Base-by-base conservation (phyloP, 2,113 vertebrate genomes). In the Entomyzon cyanotis region DNA sequence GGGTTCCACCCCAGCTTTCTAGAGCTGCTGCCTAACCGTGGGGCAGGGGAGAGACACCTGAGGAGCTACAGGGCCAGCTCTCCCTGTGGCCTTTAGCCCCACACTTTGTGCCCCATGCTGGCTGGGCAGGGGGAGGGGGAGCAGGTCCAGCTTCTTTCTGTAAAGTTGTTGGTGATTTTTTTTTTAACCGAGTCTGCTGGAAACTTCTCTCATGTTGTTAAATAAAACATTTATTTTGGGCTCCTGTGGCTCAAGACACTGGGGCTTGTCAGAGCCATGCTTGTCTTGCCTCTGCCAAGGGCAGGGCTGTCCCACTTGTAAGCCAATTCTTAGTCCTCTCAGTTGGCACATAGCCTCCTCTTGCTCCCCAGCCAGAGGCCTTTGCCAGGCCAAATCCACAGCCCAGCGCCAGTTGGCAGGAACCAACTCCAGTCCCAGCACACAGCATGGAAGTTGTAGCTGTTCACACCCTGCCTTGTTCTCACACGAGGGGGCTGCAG, bases 211-310 rank as follows among this genome's bases (percentile, higher is more conserved):
- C 59, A 89, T 92, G 90, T 95, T 96, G 93, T 96, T 94, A 97
- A 97, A 97, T 97, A 97, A 97, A 97, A 96, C 87, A 91, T 97
- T 96, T 97, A 97, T 97, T 95, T 96, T 91, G 93, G 93, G 94
- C 82, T 90, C 50, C 59, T 90, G 78, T 55, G 95, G 94, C 95
- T 95, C 92, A 89, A 44, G 65, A 96, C 90, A 88, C 85, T 91
- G 88, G 44, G 83, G 81, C 33, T 87, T 47, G 49, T 94, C 67
- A 81, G 71, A 90, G 46, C 37, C 25, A 3, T 93, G 59, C 73
- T 79, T 94, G 70, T 83, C 56, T 90, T 87, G 44, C 87, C 33
- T 80, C 59, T 76, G 67, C 81, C 46, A 81, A 76, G 22, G 19
- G 41, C 71, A 90, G 49, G 41, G 28, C 44, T 50, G 47, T 52